Evolutionary conservation across 2,888 invertebrate species (phyloP).

Genomic region (Pachycephus smyrnensis): DNA sequence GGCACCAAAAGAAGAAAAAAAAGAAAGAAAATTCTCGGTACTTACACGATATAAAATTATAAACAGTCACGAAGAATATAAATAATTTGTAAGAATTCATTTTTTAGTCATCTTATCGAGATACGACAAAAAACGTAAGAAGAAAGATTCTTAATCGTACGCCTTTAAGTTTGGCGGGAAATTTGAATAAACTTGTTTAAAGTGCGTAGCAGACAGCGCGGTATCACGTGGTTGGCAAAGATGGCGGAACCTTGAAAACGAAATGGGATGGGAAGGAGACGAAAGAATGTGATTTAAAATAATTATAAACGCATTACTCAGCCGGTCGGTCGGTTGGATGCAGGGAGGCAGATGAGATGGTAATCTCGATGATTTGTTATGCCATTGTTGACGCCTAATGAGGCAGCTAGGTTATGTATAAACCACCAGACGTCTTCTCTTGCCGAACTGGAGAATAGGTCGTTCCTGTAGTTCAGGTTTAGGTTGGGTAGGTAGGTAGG

Average conservation of each 20-base stretch:
- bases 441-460: conserved; percentile 9
- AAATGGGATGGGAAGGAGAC: conserved; percentile 59
- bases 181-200: too few species aligned
- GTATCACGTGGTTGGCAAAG: neutral
- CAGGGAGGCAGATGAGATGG: conserved; percentile 45
- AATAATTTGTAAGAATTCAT: too few species aligned
- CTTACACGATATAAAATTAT: too few species aligned
- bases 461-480: neutral
- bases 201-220: neutral
- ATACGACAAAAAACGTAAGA: too few species aligned
- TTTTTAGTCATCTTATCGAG: too few species aligned
- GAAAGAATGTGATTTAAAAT: conserved; percentile 51
- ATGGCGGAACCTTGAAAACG: conserved; percentile 66
- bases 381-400: conserved; percentile 57
- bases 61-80: too few species aligned
- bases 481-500: too few species aligned
- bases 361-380: conserved; percentile 57
- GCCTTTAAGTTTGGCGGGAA: too few species aligned
- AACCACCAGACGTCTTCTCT: conserved; percentile 8
- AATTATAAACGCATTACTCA: conserved; percentile 56
- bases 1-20: too few species aligned
- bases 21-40: too few species aligned
- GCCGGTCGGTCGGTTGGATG: conserved; percentile 31
- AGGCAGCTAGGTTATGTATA: conserved; percentile 37
- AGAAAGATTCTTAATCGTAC: too few species aligned